A percentile compares a stretch with the other conserved stretches of the same genome.
Conservation (phyloP, 2,797 vertebrate species). For the Meda fulgida region DNA sequence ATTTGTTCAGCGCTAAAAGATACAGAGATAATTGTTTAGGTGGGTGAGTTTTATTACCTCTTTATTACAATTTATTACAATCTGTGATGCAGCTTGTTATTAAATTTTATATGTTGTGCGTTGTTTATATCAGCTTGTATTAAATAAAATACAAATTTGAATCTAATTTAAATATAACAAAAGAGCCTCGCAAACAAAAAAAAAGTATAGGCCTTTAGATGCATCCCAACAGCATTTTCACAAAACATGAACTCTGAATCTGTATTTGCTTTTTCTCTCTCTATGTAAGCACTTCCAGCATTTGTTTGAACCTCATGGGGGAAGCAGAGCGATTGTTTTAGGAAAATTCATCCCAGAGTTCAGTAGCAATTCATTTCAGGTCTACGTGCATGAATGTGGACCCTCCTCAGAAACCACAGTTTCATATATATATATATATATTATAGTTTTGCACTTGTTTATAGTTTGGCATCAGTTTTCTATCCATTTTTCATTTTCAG, state of each 20-base stretch:
- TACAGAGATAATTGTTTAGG: too few relatives aligned
- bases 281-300: background rate
- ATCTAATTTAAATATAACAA: background rate
- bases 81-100: background rate
- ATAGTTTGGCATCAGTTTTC: background rate
- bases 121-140: background rate
- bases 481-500: background rate
- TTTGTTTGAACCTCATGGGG: slow-evolving; percentile 43
- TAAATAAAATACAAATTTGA: background rate
- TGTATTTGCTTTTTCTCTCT: background rate
- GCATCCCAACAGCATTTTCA: background rate
- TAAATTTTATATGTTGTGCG: background rate
- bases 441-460: background rate
- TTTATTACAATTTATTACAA: too few relatives aligned
- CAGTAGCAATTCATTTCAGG: background rate
- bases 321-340: slow-evolving; percentile 51
- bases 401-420: background rate
- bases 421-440: background rate
- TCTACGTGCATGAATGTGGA: too few relatives aligned
- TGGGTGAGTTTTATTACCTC: background rate
- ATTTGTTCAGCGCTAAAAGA: background rate
- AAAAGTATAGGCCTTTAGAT: background rate
- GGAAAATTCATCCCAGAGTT: background rate
- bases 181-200: background rate
- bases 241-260: background rate